A percentile compares a stretch with the other conserved stretches of the same genome.
Conservation (phyloP, 2,888 invertebrate genomes). For the Lepidocyrtoides sp. region DNA sequence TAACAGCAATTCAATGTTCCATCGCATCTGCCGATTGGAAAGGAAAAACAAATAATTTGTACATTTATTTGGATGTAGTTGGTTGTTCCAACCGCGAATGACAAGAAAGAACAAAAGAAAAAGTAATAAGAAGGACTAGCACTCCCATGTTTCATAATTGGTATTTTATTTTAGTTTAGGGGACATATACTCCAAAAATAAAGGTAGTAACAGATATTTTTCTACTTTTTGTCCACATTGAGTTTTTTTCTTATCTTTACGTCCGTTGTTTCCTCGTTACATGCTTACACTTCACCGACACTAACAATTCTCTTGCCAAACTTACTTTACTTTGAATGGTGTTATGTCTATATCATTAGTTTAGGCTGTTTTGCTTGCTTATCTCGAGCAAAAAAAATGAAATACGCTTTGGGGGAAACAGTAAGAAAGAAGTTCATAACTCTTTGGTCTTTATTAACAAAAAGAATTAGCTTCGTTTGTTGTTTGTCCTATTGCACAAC, state of each 20-base stretch:
- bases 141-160: too few relatives aligned
- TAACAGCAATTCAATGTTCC: background rate
- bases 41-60: background rate
- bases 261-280: background rate
- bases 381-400: slow-evolving; percentile 29
- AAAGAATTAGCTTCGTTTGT: background rate
- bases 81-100: background rate
- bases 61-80: background rate
- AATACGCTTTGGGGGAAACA: slow-evolving; percentile 38
- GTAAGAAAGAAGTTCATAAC: slow-evolving; percentile 46
- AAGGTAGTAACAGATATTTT: background rate
- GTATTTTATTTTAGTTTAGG: too few relatives aligned
- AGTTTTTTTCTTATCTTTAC: too few relatives aligned
- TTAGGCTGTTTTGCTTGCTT: slow-evolving; percentile 40
- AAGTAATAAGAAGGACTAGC: too few relatives aligned
- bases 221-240: background rate
- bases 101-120: background rate
- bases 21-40: background rate
- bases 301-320: too few relatives aligned
- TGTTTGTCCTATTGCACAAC: background rate
- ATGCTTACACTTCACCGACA: too few relatives aligned
- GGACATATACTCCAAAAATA: background rate
- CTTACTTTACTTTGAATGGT: too few relatives aligned
- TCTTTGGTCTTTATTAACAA: background rate
- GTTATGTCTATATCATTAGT: too few relatives aligned